Evolutionary conservation across 2,113 vertebrate species (phyloP), one percentile per base, ranked within the genome.

Genomic region (Apteryx owenii): DNA sequence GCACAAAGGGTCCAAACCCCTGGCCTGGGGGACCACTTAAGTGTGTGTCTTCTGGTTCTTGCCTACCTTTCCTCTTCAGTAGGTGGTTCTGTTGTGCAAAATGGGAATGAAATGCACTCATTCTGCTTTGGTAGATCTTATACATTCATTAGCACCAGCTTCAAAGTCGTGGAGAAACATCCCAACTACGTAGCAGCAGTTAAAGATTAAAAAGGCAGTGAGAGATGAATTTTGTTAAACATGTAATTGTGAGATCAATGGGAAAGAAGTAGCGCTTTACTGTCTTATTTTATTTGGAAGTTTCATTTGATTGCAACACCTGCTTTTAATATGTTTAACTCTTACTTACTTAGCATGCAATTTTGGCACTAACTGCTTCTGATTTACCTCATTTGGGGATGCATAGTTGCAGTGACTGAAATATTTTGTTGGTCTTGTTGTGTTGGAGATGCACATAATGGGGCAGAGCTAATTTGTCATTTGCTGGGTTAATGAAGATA

Each of bases 401-500:
- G 60, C 64, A 82, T 4, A 3, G n/a, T 89, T 97, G 36, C 89
- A 64, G 23, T 20, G 66, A 51, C 0, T 0, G 33, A 84, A 38
- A 60, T 79, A 76, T 76, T 97, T 87, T 89, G 81, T 69, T 88
- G 51, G 68, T 54, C 40, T 6, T 44, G 22, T 65, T 89, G 44
- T 85, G 68, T 51, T 93, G 76, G 20, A 82, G 81, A 66, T 66
- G 12, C 50, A 81, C 79, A 80, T 95, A 85, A 94, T 90, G 38
- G 65, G 33, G 56, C 56, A 86, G 38, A 95, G 28, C 56, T 97
- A 81, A 95, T 94, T 68, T 94, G 85, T 73, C 58, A 50, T 91
- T 93, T 95, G 33, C 89, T 93, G 51, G 25, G 51, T 85, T 94
- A 95, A 91, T 93, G 79, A 93, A 83, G 73, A 64, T 64, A 46